Base-by-base conservation (phyloP, 1,140 invertebrate species). In the Diplogasteroides magnus region DNA sequence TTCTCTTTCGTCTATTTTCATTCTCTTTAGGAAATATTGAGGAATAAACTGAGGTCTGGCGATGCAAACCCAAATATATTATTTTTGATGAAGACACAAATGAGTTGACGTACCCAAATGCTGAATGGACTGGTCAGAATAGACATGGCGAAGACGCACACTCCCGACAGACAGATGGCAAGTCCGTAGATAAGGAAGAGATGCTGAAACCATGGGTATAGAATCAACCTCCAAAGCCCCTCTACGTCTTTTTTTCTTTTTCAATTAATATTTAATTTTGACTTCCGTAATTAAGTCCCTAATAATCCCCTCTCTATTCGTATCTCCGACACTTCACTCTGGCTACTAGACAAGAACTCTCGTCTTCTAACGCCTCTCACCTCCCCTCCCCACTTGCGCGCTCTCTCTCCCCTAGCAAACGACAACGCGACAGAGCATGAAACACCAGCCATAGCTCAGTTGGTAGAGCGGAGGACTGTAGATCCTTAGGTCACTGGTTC, bases 401-500 rank as follows among this genome's bases (percentile, higher is more conserved):
- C n/a, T n/a, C n/a, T n/a, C n/a, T n/a, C n/a, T n/a, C n/a, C n/a
- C n/a, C n/a, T n/a, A n/a, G n/a, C n/a, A n/a, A n/a, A n/a, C n/a
- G n/a, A n/a, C n/a, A n/a, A n/a, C n/a, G n/a, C n/a, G n/a, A n/a
- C n/a, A n/a, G n/a, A n/a, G n/a, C n/a, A n/a, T n/a, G n/a, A n/a
- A n/a, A n/a, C n/a, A n/a, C 37, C 37, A 48, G 19, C 37, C 37
- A 48, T 48, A 48, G 37, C 37, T 48, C 37, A 48, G 37, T 48
- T 48, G 37, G 19, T 48, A 48, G 37, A 48, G 37, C 37, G 37
- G 37, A 48, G 37, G 37, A 48, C 37, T 48, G 37, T 48, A 48
- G 37, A 48, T 48, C 37, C 37, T 48, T 48, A 48, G 37, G 37
- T 48, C 37, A 48, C 37, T 48, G 37, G 37, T 48, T 48, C 37